Conservation (phyloP, 2,888 invertebrate species). For the Cosmia trapezina region DNA sequence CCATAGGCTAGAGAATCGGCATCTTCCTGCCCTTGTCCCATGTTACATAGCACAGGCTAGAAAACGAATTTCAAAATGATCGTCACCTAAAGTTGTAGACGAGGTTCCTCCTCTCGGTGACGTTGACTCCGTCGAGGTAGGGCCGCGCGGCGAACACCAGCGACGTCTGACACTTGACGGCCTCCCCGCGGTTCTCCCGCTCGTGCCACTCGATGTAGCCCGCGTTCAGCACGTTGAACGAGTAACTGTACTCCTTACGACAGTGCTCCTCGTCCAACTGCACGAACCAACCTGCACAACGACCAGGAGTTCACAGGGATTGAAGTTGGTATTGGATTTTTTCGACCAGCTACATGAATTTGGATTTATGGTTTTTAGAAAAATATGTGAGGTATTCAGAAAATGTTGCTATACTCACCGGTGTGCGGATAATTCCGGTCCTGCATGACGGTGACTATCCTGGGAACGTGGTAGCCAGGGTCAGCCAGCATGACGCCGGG, state of each 20-base stretch:
- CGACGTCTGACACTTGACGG: conserved; percentile 92
- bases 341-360: not conserved
- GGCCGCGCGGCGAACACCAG: conserved; percentile 95
- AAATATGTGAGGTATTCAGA: not conserved
- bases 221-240: conserved; percentile 91
- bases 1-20: not conserved
- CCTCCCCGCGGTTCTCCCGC: conserved; percentile 91
- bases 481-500: conserved; percentile 95
- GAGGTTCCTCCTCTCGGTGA: conserved; percentile 96
- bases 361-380: not conserved
- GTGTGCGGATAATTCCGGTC: conserved; percentile 96
- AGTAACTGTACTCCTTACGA: conserved; percentile 96
- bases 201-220: conserved; percentile 97
- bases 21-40: not conserved
- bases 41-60: not conserved
- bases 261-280: conserved; percentile 94
- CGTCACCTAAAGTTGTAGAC: conserved; percentile 94
- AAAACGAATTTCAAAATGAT: not conserved
- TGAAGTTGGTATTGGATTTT: not conserved
- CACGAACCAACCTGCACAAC: conserved; percentile 93
- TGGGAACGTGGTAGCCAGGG: conserved; percentile 97
- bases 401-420: conserved; percentile 81
- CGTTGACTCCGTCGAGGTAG: conserved; percentile 95
- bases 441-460: conserved; percentile 96
- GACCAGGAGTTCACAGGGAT: not conserved